Evolutionary conservation across 2,113 vertebrate genomes (phyloP), one percentile per base, ranked within the genome.

Genomic region (Anguilla japonica): DNA sequence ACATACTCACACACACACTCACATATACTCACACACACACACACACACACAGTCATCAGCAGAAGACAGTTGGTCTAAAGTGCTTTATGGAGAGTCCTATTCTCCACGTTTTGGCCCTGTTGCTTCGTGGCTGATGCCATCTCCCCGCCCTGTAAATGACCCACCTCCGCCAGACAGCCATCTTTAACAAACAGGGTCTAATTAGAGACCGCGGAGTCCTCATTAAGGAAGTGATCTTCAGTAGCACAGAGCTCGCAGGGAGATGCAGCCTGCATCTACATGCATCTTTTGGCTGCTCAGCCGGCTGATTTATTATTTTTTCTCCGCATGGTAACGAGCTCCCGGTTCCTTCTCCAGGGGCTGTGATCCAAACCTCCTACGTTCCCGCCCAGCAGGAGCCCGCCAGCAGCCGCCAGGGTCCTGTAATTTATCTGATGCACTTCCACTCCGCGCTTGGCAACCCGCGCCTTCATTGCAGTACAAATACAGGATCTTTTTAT

Each of bases 151-250:
- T 8, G 11, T 53, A 41, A 50, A 20, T 53, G 46, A 56, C 43
- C 81, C 15, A 5, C 29, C 43, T 83, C 26, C 3, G n/a, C n/a
- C 81, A 29, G 71, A 75, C 71, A 75, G 71, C 71, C 63, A 53
- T 29, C 43, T 34, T 82, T 43, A 50, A 82, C 80, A 82, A 22
- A 82, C 43, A 53, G 18, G 81, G 41, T 50, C 41, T 82, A 53
- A 83, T 53, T 83, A 53, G 26, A 83, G 81, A 56, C n/a, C 29
- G 81, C n/a, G 43, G 34, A 40, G 46, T 75, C n/a, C 41, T 83
- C 41, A 83, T 83, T 83, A 83, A 34, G 22, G 22, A 82, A 46
- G 41, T 43, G 43, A 26, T 41, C 81, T 82, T 82, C 50, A 82
- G 81, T 83, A 83, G 56, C 20, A 22, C 46, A 29, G 15, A n/a